phyloP scores from a whole-genome alignment of 2,113 vertebrate species.

The Rhinoderma darwinii region DNA sequence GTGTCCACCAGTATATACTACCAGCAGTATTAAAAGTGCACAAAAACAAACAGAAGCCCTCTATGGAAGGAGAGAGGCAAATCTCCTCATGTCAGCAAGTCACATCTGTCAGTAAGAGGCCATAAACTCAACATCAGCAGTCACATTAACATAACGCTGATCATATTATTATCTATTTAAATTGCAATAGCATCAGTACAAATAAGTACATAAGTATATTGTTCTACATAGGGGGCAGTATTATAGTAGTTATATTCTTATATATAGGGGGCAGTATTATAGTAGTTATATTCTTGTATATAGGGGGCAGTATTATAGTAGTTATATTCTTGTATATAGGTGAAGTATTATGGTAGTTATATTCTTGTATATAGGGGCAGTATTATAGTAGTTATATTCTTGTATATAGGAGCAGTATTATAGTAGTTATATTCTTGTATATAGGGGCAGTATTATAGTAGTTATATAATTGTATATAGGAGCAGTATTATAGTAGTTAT shows the following conservation, averaged over 20 bases:
- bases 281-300: neutral
- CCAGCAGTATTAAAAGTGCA: no score
- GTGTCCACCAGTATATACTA: neutral
- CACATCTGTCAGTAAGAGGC: neutral
- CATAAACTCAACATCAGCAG: no score
- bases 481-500: constrained; percentile 12
- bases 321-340: neutral
- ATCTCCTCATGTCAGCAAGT: neutral
- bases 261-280: neutral
- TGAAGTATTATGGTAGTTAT: neutral
- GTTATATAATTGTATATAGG: constrained; percentile 5
- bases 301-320: constrained; percentile 2
- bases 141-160: no score
- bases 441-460: constrained; percentile 10
- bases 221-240: no score
- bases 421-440: constrained; percentile 6
- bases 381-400: constrained; percentile 6
- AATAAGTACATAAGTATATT: no score
- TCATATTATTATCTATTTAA: no score
- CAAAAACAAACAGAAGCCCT: neutral
- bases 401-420: neutral
- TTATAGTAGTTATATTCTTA: no score
- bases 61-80: neutral
- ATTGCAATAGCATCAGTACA: no score
- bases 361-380: neutral